A percentile compares a stretch with the other conserved stretches of the same genome.
These are phyloP conservation scores for Solea solea DNA, from an alignment of 2,113 vertebrate species.

Conservation along the genomic window DNA sequence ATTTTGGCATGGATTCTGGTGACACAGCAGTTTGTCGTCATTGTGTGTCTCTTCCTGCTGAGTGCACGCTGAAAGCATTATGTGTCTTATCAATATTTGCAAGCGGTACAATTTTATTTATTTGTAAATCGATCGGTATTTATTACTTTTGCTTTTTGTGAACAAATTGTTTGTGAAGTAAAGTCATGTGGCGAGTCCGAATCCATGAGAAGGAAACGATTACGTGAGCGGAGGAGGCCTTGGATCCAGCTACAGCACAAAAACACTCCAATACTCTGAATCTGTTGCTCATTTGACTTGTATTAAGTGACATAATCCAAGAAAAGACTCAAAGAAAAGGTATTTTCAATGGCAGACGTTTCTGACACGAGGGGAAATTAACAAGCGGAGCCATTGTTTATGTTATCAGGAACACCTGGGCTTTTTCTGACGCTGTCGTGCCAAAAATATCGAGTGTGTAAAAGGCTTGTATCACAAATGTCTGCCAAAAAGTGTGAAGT, in stretches of 20 bases:
- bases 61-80: neutral
- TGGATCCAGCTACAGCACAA: neutral
- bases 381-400: neutral
- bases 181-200: neutral
- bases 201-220: neutral
- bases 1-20: neutral
- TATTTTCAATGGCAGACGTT: neutral
- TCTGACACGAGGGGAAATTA: neutral
- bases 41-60: neutral
- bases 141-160: neutral
- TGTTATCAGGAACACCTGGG: neutral
- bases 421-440: no score
- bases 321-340: neutral
- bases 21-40: neutral
- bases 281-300: neutral
- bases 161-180: neutral
- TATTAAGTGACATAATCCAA: neutral
- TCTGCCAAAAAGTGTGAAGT: no score
- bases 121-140: neutral
- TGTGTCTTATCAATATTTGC: neutral
- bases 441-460: no score
- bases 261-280: neutral
- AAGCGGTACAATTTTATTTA: neutral
- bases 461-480: no score
- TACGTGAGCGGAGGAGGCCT: neutral